Base-by-base conservation (phyloP, 2,797 vertebrate species). In the Octomys mimax region DNA sequence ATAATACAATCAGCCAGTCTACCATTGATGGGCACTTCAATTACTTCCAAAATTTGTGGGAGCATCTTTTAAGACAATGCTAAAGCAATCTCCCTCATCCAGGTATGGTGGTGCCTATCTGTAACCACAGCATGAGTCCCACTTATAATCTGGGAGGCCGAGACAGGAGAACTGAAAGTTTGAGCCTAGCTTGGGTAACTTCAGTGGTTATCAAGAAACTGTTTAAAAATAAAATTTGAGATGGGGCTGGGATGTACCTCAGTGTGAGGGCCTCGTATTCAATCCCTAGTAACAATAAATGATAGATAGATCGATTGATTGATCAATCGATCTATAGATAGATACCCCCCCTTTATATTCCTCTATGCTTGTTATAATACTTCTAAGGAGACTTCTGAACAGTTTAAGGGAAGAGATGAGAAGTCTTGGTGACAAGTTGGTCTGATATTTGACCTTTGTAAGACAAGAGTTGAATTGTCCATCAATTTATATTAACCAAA, bases 381-480 rank as follows among this genome's bases (percentile, higher is more conserved):
- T 92, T 92, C n/a, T 89, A 11, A 66, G 70, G 52, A 57, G 16
- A 6, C 42, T 33, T 71, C 33, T 71, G 80, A 42, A 77, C 24
- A 75, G 92, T 95, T 83, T 87, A 81, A 90, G 91, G 86, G 49
- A 95, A 81, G 71, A 88, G 90, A 92, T 95, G 24, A 68, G 62
- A 79, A 93, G 24, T 14, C 13, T 89, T 85, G 46, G 28, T 79
- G 70, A 89, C 71, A 86, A 33, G 1, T 83, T 91, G 10, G 31
- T 81, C 39, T 87, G 70, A 86, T 89, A 75, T 64, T 91, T 94
- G 36, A 79, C 61, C 77, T 79, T 95, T 88, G 80, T 94, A 71
- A 87, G 54, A 54, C 42, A 83, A 89, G 64, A 80, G 62, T 62
- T 86, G 87, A 90, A 81, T 10, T 91, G 71, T 21, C 18, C 49